phyloP scores from a whole-genome alignment of 2,888 invertebrate species.

The Drosophila barbarae region DNA sequence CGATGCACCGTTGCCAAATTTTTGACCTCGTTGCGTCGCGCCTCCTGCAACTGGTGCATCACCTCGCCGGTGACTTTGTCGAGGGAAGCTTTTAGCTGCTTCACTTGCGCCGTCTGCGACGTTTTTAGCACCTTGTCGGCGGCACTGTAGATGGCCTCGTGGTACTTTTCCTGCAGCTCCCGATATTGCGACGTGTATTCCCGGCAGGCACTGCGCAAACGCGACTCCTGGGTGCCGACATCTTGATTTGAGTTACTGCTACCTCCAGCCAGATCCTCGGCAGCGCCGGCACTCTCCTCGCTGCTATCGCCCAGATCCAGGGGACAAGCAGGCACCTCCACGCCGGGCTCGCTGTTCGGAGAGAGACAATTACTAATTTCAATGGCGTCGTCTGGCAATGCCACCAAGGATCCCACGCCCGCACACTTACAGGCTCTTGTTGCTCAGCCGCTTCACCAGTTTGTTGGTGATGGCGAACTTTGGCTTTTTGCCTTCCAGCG shows the following conservation, averaged over 20 bases:
- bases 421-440: conserved; percentile 87
- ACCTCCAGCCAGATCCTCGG: conserved; percentile 77
- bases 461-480: conserved; percentile 88
- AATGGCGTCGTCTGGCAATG: conserved; percentile 66
- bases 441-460: conserved; percentile 87
- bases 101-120: conserved; percentile 90
- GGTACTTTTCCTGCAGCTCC: conserved; percentile 90
- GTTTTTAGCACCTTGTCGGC: conserved; percentile 89
- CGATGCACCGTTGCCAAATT: conserved; percentile 91
- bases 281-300: conserved; percentile 68
- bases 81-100: conserved; percentile 85
- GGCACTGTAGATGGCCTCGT: conserved; percentile 87
- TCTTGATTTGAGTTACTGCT: conserved; percentile 75
- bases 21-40: conserved; percentile 93
- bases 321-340: conserved; percentile 80
- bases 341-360: conserved; percentile 77
- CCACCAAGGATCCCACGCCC: conserved; percentile 11
- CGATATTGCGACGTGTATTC: conserved; percentile 87
- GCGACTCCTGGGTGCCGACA: conserved; percentile 83
- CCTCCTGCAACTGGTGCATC: conserved; percentile 89
- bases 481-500: conserved; percentile 82
- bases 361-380: conserved; percentile 78
- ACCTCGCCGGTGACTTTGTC: conserved; percentile 87
- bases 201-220: conserved; percentile 83
- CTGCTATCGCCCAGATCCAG: conserved; percentile 80